A percentile compares a stretch with the other conserved stretches of the same genome.
These are phyloP conservation scores for Dendroctonus ponderosae DNA, from an alignment of 1,140 invertebrate species.

Conservation along the genomic window DNA sequence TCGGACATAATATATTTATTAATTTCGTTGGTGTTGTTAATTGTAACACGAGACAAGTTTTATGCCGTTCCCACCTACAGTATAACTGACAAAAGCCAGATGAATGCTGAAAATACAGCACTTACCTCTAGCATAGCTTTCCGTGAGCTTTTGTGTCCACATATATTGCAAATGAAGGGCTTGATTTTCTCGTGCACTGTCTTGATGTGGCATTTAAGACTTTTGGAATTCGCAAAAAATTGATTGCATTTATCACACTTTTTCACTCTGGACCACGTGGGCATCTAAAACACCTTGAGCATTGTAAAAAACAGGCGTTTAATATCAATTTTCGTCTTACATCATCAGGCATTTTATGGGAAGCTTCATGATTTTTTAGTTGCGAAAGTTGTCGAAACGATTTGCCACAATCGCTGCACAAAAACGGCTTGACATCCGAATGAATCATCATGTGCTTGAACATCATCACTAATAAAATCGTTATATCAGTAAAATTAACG, in stretches of 20 bases:
- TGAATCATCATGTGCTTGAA: conserved; percentile 61
- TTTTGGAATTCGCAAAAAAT: conserved; percentile 71
- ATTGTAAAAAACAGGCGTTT: background rate
- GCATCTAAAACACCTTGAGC: conserved; percentile 34
- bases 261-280: conserved; percentile 63
- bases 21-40: too few species aligned
- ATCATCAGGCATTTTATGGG: conserved; percentile 56
- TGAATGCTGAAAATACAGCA: conserved; percentile 6
- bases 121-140: conserved; percentile 65
- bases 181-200: conserved; percentile 76
- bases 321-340: conserved; percentile 15
- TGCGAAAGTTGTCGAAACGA: conserved; percentile 65
- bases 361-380: conserved; percentile 61
- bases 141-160: conserved; percentile 68
- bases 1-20: too few species aligned
- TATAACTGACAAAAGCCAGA: background rate
- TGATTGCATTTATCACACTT: conserved; percentile 69
- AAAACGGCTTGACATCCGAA: conserved; percentile 57
- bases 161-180: conserved; percentile 73
- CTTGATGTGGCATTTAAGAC: conserved; percentile 73
- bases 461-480: conserved; percentile 24
- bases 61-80: conserved; percentile 44
- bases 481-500: background rate
- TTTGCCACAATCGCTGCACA: conserved; percentile 62
- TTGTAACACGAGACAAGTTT: too few species aligned